phyloP scores from a whole-genome alignment of 2,113 vertebrate species.

The Terrapene triunguis region DNA sequence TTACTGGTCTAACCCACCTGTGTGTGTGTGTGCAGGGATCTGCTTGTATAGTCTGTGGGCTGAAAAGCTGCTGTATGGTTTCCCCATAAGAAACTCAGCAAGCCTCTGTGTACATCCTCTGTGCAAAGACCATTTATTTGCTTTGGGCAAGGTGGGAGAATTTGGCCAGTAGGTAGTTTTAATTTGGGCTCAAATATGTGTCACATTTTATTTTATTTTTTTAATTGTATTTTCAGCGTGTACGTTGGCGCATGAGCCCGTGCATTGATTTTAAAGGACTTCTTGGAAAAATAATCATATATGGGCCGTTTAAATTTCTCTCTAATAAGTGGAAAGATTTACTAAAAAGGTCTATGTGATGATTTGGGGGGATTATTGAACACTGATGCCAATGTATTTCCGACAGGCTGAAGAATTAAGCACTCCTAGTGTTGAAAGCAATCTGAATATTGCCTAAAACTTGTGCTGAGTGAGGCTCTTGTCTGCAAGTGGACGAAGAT shows the following conservation, averaged over 20 bases:
- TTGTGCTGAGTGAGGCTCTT: conserved; percentile 19
- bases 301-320: conserved; percentile 16
- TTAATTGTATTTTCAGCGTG: conserved; percentile 42
- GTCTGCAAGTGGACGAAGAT: background rate
- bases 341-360: conserved; percentile 58
- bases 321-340: conserved; percentile 71
- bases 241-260: conserved; percentile 42
- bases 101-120: background rate
- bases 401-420: conserved; percentile 64
- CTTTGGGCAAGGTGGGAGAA: conserved; percentile 4
- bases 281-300: conserved; percentile 37
- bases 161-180: background rate
- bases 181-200: background rate
- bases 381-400: conserved; percentile 59
- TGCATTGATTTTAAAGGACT: conserved; percentile 25
- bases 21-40: background rate
- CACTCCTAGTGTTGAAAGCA: conserved; percentile 38
- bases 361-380: conserved; percentile 62
- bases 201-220: background rate
- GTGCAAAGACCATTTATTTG: conserved; percentile 2
- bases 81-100: background rate
- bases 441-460: conserved; percentile 5
- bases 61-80: background rate
- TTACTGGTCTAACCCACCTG: background rate
- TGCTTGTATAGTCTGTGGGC: background rate